Evolutionary conservation across 37 sponge, comb jelly and placozoan species (phyloP).

Genomic region (Agelas oroides): DNA sequence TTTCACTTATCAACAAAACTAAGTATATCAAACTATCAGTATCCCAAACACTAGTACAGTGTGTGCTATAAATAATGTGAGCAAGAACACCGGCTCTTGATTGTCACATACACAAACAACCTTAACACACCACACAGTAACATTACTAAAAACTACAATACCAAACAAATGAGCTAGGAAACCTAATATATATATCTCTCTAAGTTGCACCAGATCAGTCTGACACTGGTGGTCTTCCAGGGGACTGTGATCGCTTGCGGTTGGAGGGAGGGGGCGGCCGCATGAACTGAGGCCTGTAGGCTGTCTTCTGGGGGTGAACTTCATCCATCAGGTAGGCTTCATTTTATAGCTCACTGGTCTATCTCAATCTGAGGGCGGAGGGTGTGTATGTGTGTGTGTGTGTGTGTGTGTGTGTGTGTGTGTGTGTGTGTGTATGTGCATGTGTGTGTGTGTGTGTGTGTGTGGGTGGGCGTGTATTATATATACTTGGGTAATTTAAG

Average conservation of each 20-base stretch:
- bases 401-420: not conserved
- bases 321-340: slow-evolving; percentile 72
- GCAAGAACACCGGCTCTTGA: no score
- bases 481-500: no score
- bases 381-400: not conserved
- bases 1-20: no score
- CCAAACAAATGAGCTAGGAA: not conserved
- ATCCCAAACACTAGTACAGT: no score
- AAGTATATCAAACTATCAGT: no score
- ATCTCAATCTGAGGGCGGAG: slow-evolving; percentile 69
- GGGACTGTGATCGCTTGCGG: slow-evolving; percentile 27
- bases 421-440: not conserved
- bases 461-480: not conserved
- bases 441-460: not conserved
- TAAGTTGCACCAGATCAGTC: not conserved
- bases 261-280: slow-evolving; percentile 74
- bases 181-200: not conserved
- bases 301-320: slow-evolving; percentile 70
- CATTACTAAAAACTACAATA: not conserved
- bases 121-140: not conserved
- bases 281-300: slow-evolving; percentile 68
- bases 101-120: no score
- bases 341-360: slow-evolving; percentile 52
- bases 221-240: not conserved
- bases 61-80: no score